Evolutionary conservation across 1,140 invertebrate species (phyloP).

Genomic region (Aphaenogaster floridana): DNA sequence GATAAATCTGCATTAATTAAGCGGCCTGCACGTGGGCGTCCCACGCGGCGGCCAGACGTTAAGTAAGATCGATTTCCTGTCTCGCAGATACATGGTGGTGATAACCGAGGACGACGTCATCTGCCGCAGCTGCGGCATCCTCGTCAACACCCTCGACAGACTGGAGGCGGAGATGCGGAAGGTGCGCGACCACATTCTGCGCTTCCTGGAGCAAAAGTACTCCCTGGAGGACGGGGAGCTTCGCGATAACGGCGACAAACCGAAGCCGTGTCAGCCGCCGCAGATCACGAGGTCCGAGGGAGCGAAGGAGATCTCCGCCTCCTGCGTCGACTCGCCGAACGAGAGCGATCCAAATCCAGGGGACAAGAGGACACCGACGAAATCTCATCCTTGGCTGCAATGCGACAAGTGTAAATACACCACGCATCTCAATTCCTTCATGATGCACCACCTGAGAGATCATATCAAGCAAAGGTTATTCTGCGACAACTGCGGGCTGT

Average conservation of each 20-base stretch:
- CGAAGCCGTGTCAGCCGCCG: slow-evolving; percentile 72
- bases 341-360: slow-evolving; percentile 56
- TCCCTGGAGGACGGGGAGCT: slow-evolving; percentile 82
- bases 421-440: slow-evolving; percentile 81
- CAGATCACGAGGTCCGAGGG: slow-evolving; percentile 71
- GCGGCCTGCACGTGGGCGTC: neutral
- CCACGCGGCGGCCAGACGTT: neutral
- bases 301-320: slow-evolving; percentile 13
- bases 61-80: slow-evolving; percentile 20
- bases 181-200: slow-evolving; percentile 76
- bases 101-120: slow-evolving; percentile 85
- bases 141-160: slow-evolving; percentile 84
- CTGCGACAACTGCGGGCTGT: slow-evolving; percentile 72
- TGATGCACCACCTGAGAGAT: slow-evolving; percentile 80
- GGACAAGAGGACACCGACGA: slow-evolving; percentile 61
- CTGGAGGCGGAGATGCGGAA: slow-evolving; percentile 81
- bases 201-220: slow-evolving; percentile 84
- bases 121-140: slow-evolving; percentile 83
- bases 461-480: slow-evolving; percentile 72
- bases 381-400: slow-evolving; percentile 80
- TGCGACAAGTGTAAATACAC: slow-evolving; percentile 85
- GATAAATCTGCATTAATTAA: slow-evolving; percentile 55
- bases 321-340: slow-evolving; percentile 62
- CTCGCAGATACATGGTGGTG: slow-evolving; percentile 83
- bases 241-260: slow-evolving; percentile 68